Base-by-base conservation (phyloP, 1,140 invertebrate species). In the Lordiphosa collinella region DNA sequence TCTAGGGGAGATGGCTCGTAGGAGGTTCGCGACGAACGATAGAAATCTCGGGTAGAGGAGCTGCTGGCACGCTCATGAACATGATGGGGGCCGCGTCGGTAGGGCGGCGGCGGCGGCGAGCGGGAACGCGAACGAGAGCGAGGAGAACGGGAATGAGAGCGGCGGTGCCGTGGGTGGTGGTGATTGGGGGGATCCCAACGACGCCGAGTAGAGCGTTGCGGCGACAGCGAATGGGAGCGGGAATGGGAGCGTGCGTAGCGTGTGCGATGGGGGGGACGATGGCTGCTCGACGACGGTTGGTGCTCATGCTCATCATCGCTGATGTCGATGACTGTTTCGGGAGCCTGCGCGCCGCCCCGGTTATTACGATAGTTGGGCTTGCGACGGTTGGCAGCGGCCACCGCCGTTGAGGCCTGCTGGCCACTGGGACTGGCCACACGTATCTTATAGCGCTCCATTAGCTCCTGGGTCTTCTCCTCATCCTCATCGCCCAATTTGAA, bases 401-500 rank as follows among this genome's bases (percentile, higher is more conserved):
- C n/a, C 13, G 12, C 2, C 18, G 13, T 4, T 29, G 25, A 25
- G 9, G 25, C 7, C 18, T 16, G 34, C 18, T 7, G 4, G 5
- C 4, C 58, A 10, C 63, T 49, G 25, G 74, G 64, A 50, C 76
- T 70, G 10, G 37, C 38, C 1, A 72, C 49, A 4, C 73, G 69
- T 35, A 88, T 74, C 22, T 84, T 87, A 44, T 89, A 89, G 46
- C 78, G 59, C 11, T 89, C 75, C 59, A 87, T 86, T 0, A 89
- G 37, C 36, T 79, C 57, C 59, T 79, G 80, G 16, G 86, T 75
- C 32, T 71, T 74, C 48, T 88, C 88, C 18, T 88, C 86, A 29
- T 79, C 87, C 38, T 89, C 75, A 18, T 88, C 86, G 22, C 89
- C 86, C 2, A 92, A 61, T 57, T 91, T 90, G 6, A 92, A 80